Evolutionary conservation across 2,113 vertebrate species (phyloP).

Genomic region (Toxostoma redivivum): DNA sequence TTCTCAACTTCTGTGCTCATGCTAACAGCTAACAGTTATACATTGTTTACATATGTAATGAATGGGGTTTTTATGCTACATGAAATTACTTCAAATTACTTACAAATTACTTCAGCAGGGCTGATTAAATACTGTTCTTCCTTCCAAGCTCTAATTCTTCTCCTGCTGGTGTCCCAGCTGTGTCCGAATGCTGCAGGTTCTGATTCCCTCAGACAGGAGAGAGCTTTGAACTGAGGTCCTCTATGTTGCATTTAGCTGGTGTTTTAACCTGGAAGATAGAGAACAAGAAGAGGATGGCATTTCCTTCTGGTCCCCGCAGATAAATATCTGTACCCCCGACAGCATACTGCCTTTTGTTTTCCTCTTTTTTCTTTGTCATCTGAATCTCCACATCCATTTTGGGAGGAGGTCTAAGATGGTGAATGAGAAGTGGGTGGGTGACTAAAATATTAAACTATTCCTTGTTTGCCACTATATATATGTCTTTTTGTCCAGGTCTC

Average conservation of each 20-base stretch:
- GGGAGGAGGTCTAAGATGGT: background rate
- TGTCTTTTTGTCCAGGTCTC: background rate
- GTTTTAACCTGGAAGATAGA: background rate
- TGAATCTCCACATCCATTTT: background rate
- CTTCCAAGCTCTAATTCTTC: background rate
- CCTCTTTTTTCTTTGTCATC: background rate
- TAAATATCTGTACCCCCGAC: fast-evolving
- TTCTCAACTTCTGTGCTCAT: background rate
- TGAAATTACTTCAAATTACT: background rate
- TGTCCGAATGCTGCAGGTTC: background rate
- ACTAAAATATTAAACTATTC: background rate
- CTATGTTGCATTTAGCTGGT: background rate
- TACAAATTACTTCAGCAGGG: background rate
- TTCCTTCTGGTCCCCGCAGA: background rate
- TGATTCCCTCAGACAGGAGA: background rate
- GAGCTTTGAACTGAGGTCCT: background rate
- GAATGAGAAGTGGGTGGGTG: background rate
- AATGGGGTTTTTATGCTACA: background rate
- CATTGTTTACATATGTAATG: background rate
- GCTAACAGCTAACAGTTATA: background rate
- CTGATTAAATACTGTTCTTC: background rate
- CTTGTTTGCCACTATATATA: background rate
- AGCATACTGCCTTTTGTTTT: background rate
- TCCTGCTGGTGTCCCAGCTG: background rate
- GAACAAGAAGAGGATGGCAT: background rate